phyloP scores from a whole-genome alignment of 2,888 invertebrate genomes.

The Cephus sareptanus region DNA sequence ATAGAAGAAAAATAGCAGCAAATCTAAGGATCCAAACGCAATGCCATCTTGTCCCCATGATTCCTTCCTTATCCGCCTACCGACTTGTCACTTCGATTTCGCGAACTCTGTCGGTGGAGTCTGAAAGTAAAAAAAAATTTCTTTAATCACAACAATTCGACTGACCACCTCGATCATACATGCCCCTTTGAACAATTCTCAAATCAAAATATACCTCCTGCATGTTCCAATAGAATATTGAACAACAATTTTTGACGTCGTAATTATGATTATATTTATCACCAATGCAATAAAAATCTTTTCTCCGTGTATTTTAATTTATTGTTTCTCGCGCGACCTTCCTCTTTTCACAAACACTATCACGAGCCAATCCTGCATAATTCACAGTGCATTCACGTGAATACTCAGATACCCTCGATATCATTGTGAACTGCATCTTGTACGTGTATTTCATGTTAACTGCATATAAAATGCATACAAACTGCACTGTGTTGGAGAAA shows the following conservation, averaged over 20 bases:
- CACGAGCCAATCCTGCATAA: not conserved
- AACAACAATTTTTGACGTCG: too few relatives aligned
- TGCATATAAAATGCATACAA: not conserved
- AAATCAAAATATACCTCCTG: not conserved
- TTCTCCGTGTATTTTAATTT: not conserved
- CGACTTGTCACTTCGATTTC: not conserved
- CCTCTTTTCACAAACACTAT: not conserved
- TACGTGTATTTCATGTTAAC: not conserved
- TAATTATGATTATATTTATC: not conserved
- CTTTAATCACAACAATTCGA: not conserved
- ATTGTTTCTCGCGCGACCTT: not conserved
- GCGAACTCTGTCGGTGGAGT: not conserved
- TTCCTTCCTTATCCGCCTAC: not conserved
- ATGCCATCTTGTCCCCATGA: not conserved
- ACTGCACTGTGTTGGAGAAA: not conserved
- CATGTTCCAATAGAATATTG: not conserved
- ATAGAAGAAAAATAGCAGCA: constrained; percentile 14
- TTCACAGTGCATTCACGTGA: not conserved
- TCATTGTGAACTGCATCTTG: not conserved
- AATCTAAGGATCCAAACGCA: not conserved
- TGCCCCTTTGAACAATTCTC: not conserved
- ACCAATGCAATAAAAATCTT: not conserved
- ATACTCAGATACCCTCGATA: not conserved
- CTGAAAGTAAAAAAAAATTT: not conserved
- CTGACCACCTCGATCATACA: not conserved